phyloP scores from a whole-genome alignment of 2,113 vertebrate genomes.

The Tetraodon nigroviridis region DNA sequence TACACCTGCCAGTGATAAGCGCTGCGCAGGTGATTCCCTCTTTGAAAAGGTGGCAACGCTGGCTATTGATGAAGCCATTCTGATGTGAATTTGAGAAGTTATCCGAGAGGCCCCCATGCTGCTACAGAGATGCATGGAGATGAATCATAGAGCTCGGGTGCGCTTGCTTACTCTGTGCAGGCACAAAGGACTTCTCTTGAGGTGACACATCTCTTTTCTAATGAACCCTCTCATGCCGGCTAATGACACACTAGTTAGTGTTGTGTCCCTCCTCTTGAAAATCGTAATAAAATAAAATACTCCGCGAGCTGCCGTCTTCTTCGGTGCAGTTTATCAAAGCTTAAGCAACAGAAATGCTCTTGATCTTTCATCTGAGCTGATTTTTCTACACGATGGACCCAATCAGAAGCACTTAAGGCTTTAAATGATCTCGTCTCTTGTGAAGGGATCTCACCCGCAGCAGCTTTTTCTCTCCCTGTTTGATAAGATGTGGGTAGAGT shows the following conservation, averaged over 20 bases:
- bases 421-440: too few species aligned
- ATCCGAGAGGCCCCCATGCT: conserved; percentile 8
- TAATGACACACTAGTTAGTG: too few species aligned
- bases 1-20: conserved; percentile 6
- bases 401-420: too few species aligned
- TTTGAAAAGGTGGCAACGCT: conserved; percentile 2
- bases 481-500: too few species aligned
- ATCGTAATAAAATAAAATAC: not conserved
- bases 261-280: not conserved
- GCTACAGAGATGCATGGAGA: conserved; percentile 8
- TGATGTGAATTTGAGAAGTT: conserved; percentile 23
- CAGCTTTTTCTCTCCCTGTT: too few species aligned
- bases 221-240: not conserved
- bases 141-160: conserved; percentile 15
- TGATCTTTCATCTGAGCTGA: too few species aligned
- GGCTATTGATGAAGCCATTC: conserved; percentile 26
- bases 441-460: too few species aligned
- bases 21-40: conserved; percentile 12
- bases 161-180: conserved; percentile 7
- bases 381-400: too few species aligned
- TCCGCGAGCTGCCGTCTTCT: too few species aligned
- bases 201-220: conserved; percentile 7
- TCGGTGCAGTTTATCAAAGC: too few species aligned
- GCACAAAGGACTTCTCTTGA: not conserved
- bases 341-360: too few species aligned